Conservation (phyloP, 1,140 invertebrate genomes). For the Drosophila lowei region DNA sequence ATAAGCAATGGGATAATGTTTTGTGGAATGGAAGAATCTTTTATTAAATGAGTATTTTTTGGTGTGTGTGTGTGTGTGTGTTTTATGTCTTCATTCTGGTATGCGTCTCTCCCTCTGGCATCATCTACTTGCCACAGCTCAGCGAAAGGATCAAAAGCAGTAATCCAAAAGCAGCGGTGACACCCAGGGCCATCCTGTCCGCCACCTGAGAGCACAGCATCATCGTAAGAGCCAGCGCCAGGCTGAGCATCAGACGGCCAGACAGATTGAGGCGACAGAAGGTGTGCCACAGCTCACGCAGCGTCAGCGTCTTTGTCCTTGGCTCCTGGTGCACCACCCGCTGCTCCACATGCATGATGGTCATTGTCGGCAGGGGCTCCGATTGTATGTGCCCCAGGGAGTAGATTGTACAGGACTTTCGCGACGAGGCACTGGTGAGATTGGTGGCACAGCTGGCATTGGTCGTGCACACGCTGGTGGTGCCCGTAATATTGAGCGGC, state of each 20-base stretch:
- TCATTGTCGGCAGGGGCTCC: constrained; percentile 34
- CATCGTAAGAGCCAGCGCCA: constrained; percentile 1
- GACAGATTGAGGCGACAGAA: constrained; percentile 1
- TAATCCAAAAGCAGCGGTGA: not conserved
- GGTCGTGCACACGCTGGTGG: not conserved
- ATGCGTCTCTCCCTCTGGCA: too few relatives aligned
- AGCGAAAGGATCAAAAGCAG: constrained; percentile 1
- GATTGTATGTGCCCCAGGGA: constrained; percentile 32
- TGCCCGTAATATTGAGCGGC: not conserved
- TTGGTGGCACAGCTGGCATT: constrained; percentile 21
- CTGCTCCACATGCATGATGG: constrained; percentile 21
- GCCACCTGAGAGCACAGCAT: constrained; percentile 4
- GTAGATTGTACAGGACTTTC: constrained; percentile 31
- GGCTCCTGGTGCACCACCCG: not conserved
- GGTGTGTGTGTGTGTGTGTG: not conserved
- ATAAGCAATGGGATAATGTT: constrained; percentile 2
- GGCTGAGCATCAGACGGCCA: constrained; percentile 1
- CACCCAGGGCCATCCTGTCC: not conserved
- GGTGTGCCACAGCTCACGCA: not conserved
- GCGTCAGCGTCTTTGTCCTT: not conserved
- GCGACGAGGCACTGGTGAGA: constrained; percentile 30
- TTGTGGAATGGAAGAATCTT: not conserved
- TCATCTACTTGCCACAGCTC: not conserved
- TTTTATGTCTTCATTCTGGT: not conserved
- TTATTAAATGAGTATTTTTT: constrained; percentile 1